Evolutionary conservation across 2,888 invertebrate species (phyloP).

Genomic region (Arenicola marina): DNA sequence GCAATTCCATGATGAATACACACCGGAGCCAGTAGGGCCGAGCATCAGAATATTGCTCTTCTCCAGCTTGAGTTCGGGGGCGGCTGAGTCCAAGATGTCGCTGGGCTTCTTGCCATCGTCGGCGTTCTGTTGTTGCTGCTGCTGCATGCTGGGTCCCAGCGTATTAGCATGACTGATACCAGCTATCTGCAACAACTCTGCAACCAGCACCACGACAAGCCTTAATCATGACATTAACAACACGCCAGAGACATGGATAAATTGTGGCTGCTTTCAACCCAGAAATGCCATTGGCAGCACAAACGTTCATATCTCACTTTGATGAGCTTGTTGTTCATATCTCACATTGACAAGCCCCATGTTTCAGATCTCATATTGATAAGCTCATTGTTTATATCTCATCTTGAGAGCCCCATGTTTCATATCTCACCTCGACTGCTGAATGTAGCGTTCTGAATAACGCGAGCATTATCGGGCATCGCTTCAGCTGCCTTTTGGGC

Average conservation of each 20-base stretch:
- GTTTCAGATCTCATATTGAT: too few relatives aligned
- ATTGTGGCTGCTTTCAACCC: too few relatives aligned
- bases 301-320: too few relatives aligned
- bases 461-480: constrained; percentile 11
- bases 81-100: constrained; percentile 42
- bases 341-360: too few relatives aligned
- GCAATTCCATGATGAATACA: not conserved
- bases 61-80: constrained; percentile 68
- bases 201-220: too few relatives aligned
- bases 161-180: constrained; percentile 74
- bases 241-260: too few relatives aligned
- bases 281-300: too few relatives aligned
- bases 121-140: constrained; percentile 36
- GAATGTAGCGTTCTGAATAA: constrained; percentile 26
- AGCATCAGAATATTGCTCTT: constrained; percentile 94
- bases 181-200: constrained; percentile 86
- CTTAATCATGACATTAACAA: too few relatives aligned
- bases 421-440: constrained; percentile 30
- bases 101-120: constrained; percentile 37
- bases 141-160: constrained; percentile 62
- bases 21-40: constrained; percentile 90
- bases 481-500: constrained; percentile 11
- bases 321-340: too few relatives aligned
- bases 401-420: not conserved
- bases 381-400: too few relatives aligned